These are phyloP conservation scores for Apeira syringaria DNA, from an alignment of 2,888 invertebrate genomes.

Conservation along the genomic window DNA sequence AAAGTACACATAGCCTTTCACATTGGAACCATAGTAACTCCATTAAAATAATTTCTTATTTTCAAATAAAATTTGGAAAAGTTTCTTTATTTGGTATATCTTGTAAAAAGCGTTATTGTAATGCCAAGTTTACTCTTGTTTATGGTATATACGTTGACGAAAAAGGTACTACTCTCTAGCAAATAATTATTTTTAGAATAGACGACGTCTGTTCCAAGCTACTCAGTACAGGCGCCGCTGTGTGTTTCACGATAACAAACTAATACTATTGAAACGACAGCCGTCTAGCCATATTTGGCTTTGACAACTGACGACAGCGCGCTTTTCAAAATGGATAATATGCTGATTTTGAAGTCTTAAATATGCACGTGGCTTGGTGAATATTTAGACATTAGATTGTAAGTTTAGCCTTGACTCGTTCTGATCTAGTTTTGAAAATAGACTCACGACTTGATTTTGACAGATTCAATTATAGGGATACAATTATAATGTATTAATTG, in stretches of 20 bases:
- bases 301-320: constrained; percentile 24
- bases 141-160: too few species aligned
- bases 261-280: constrained; percentile 32
- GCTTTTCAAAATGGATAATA: constrained; percentile 24
- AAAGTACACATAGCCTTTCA: too few species aligned
- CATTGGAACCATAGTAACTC: too few species aligned
- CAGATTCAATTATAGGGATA: neutral
- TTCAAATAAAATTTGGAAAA: too few species aligned
- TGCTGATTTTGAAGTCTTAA: constrained; percentile 20
- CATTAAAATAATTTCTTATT: too few species aligned
- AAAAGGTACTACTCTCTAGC: too few species aligned
- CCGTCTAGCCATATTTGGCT: constrained; percentile 34
- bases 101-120: too few species aligned
- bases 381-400: constrained; percentile 22
- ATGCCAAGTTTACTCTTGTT: too few species aligned
- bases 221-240: constrained; percentile 18
- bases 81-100: too few species aligned
- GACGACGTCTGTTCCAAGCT: neutral
- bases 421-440: neutral
- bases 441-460: neutral
- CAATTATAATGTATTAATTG: too few species aligned
- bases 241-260: constrained; percentile 8
- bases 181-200: too few species aligned
- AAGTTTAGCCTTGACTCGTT: constrained; percentile 14
- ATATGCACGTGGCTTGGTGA: constrained; percentile 20